These are phyloP conservation scores for Paralvinella palmiformis DNA, from an alignment of 1,140 invertebrate species.

Conservation along the genomic window DNA sequence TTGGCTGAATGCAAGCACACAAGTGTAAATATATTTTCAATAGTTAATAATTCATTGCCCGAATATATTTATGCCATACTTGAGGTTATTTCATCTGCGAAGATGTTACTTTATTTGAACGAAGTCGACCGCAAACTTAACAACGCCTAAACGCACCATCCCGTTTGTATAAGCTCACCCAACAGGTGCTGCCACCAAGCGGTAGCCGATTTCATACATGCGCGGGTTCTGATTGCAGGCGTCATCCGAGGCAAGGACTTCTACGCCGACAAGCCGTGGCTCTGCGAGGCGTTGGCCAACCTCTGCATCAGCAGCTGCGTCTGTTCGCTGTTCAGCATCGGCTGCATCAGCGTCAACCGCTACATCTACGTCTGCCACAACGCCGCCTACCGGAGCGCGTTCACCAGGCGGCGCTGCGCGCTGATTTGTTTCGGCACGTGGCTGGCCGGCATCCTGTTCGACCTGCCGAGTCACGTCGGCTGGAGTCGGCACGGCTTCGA, in stretches of 20 bases:
- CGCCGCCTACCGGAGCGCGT: conserved; percentile 11
- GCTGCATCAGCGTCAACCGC: conserved; percentile 20
- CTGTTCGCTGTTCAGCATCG: conserved; percentile 21
- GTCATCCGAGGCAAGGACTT: conserved; percentile 6
- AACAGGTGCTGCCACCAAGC: background rate
- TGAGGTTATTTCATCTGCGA: background rate
- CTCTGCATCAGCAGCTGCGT: conserved; percentile 21
- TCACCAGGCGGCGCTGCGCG: conserved; percentile 11
- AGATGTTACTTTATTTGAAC: too few relatives aligned
- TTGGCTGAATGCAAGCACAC: too few relatives aligned
- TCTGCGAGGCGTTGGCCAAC: conserved; percentile 20
- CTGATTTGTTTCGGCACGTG: conserved; percentile 18
- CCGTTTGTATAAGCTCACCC: background rate
- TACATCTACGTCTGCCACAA: conserved; percentile 21
- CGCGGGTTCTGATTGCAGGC: background rate
- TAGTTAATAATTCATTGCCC: too few relatives aligned
- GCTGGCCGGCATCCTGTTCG: conserved; percentile 19
- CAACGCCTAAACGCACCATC: background rate
- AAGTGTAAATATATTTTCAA: too few relatives aligned
- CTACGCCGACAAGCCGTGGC: conserved; percentile 14
- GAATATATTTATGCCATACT: background rate
- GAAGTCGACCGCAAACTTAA: background rate
- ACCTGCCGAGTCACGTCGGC: conserved; percentile 17
- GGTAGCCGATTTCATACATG: background rate
- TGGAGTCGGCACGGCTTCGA: conserved; percentile 22